These are phyloP conservation scores for Smutsia gigantea DNA, from an alignment of 2,797 vertebrate species.

Conservation along the genomic window DNA sequence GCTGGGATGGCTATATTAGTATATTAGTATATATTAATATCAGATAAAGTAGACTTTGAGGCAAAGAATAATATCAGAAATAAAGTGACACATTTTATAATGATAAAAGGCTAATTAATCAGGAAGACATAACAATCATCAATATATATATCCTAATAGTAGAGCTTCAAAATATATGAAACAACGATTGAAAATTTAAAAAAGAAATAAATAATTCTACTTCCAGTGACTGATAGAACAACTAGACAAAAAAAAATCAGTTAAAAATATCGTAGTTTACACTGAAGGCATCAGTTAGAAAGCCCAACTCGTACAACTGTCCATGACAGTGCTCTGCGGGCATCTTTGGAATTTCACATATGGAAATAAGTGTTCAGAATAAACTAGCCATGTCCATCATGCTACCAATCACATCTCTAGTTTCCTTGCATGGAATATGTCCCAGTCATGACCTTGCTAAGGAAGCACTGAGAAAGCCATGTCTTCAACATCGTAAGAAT, in stretches of 20 bases:
- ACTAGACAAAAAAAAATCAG: neutral
- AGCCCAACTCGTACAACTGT: neutral
- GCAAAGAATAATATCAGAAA: conserved; percentile 6
- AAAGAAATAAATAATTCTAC: neutral
- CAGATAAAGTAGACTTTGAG: neutral
- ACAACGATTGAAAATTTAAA: neutral
- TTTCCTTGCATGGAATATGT: neutral
- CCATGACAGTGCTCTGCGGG: neutral
- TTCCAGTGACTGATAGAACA: conserved; percentile 20
- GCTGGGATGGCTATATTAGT: neutral
- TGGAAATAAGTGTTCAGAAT: neutral
- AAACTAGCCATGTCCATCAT: neutral
- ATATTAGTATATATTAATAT: neutral
- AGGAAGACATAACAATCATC: neutral
- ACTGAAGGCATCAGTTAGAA: neutral
- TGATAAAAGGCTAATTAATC: neutral
- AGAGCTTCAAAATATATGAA: neutral
- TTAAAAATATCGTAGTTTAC: neutral
- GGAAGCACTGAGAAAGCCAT: neutral
- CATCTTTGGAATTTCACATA: neutral
- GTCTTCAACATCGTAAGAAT: neutral
- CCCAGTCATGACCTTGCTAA: neutral
- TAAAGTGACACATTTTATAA: neutral
- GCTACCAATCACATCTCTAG: neutral
- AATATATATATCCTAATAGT: neutral